Base-by-base conservation (phyloP, 2,888 invertebrate species). In the Dyspetes luteomarginatus region DNA sequence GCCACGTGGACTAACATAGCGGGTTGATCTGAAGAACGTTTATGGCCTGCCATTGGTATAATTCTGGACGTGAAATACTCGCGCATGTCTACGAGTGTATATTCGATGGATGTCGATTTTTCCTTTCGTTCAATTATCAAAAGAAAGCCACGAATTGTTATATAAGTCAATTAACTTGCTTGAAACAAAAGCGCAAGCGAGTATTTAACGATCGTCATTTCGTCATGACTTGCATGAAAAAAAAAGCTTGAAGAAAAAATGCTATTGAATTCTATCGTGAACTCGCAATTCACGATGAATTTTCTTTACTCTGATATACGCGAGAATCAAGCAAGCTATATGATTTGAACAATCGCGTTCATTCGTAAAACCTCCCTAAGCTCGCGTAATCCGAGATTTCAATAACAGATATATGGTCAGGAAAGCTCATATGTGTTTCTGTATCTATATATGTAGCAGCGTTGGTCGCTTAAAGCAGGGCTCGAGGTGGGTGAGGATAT, bases 341-440 rank as follows among this genome's bases (percentile, higher is more conserved):
- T 50, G 64, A 41, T 48, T 69, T 69, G 68, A 69, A 41, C 69
- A 69, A 71, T 74, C 41, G 69, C 43, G 19, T 74, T 65, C 41
- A 24, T 26, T 50, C 50, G 15, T 9, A 24, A 28, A 65, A 65
- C 41, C 26, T 56, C n/a, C 64, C 19, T 30, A 41, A 64, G 60
- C 71, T 65, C 45, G 17, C 43, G 73, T 80, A 82, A 81, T 78
- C 82, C 52, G 50, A 83, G 83, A 83, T 83, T 80, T 81, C 80
- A 83, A 80, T 83, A 80, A 77, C 77, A 83, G 82, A 83, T 83
- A 83, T 48, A 73, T 41, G 60, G 48, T 52, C n/a, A 4, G 36
- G 48, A 58, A 56, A 69, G 55, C 24, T 62, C 52, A 36, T 36
- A n/a, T 28, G 58, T 24, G 26, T 45, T 56, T 15, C 22, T 68